Percentiles rank a stretch among this genome's conserved stretches.
Conservation (phyloP, 2,113 vertebrate genomes). For the Bucco capensis region DNA sequence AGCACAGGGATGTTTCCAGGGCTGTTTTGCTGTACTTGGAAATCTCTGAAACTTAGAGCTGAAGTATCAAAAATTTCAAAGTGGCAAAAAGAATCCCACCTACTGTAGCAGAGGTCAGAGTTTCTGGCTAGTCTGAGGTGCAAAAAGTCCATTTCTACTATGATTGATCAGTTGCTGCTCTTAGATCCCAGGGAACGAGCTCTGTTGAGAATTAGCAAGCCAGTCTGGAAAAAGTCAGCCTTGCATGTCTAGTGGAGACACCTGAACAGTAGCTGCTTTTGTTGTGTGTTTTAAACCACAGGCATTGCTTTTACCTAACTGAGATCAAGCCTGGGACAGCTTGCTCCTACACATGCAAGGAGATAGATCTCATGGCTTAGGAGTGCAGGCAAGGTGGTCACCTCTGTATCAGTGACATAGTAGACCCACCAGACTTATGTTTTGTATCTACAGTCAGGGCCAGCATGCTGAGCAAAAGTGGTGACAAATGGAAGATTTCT, state of each 20-base stretch:
- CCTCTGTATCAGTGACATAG: accelerated
- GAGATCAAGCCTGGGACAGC: background rate
- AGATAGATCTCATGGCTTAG: background rate
- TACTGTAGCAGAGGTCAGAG: background rate
- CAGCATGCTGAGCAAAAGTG: background rate
- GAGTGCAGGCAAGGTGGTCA: background rate
- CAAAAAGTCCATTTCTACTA: background rate
- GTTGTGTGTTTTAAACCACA: background rate
- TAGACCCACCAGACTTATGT: background rate
- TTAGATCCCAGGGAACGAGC: no score
- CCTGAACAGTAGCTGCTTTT: background rate
- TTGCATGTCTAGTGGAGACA: background rate
- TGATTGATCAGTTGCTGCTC: background rate
- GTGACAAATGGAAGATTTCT: background rate
- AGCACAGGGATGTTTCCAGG: background rate
- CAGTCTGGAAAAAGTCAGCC: background rate
- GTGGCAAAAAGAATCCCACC: background rate
- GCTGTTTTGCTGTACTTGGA: background rate
- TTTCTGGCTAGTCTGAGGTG: background rate
- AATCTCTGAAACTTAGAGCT: background rate
- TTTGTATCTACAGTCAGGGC: background rate
- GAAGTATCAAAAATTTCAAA: background rate
- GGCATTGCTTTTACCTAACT: background rate
- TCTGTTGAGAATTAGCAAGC: background rate
- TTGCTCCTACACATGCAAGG: background rate